phyloP scores from a whole-genome alignment of 2,888 invertebrate species.

The Parapristionchus giblindavisi region DNA sequence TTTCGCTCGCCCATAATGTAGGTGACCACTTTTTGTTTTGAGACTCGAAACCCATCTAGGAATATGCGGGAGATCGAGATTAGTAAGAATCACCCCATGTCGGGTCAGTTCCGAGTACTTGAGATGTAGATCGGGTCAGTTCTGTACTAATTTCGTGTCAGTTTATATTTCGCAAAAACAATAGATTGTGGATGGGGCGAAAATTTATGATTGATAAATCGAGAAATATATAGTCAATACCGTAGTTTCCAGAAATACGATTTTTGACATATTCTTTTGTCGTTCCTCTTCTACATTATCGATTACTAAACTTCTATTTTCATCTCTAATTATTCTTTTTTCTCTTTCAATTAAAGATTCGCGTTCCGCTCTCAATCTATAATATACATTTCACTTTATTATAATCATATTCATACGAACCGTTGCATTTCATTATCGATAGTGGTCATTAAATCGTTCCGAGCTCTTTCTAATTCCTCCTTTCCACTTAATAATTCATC shows the following conservation, averaged over 20 bases:
- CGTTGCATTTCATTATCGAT: slow-evolving; percentile 35
- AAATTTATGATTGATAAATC: neutral
- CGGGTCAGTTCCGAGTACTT: no score
- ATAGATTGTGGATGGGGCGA: no score
- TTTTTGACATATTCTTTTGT: neutral
- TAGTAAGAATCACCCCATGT: no score
- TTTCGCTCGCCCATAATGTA: no score
- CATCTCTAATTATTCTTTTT: slow-evolving; percentile 4
- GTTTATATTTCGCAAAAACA: no score
- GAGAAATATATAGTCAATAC: neutral
- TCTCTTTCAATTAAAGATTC: slow-evolving; percentile 11
- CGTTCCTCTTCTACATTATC: slow-evolving; percentile 12
- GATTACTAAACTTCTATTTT: slow-evolving; percentile 9
- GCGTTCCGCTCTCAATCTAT: slow-evolving; percentile 17
- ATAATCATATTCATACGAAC: neutral
- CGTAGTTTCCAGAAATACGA: slow-evolving; percentile 9
- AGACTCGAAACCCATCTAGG: no score
- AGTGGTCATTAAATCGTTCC: slow-evolving; percentile 37
- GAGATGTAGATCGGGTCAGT: no score
- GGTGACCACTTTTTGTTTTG: no score
- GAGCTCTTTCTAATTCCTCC: slow-evolving; percentile 45
- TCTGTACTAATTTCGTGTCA: no score
- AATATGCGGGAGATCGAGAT: no score
- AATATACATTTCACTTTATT: neutral
- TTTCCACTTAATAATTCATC: slow-evolving; percentile 43